Base-by-base conservation (phyloP, 2,113 vertebrate genomes). In the Rhagologus leucostigma region DNA sequence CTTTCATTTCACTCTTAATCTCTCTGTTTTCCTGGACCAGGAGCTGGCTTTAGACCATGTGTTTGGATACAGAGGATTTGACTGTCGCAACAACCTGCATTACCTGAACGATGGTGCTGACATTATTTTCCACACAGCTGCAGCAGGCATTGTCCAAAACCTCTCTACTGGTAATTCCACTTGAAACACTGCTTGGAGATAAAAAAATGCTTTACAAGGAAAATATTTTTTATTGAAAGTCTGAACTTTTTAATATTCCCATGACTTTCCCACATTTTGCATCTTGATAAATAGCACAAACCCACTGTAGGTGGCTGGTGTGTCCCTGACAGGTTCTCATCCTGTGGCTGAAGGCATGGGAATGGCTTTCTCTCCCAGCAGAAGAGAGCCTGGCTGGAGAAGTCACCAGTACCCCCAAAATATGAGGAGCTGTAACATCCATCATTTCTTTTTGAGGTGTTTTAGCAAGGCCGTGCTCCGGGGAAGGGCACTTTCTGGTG, bases 41-140 rank as follows among this genome's bases (percentile, higher is more conserved):
- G 99, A 99, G 85, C 98, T 99, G 96, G 98, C 98, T 68, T 91
- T 99, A 89, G 99, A 99, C 39, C 99, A 99, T 3, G 99, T 99
- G 30, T 99, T 99, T 85, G 99, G 99, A 32, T 99, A 99, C 98
- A 93, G 99, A 97, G 99, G 99, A 41, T 99, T 99, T 32, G 99
- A 99, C 96, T 99, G 99, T 86, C 99, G 99, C 49, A 99, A 99
- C 97, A 99, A 99, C 98, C 98, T 99, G 76, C 99, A 99, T 93
- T 99, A 99, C 98, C 99, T 99, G 94, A 99, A 99, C 1, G 99
- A 99, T 3, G 99, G 99, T 2, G 93, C 98, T 1, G 99, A 99
- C 96, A 99, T 99, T 82, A 97, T 99, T 97, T 99, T 99, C 96
- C 99, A 99, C 96, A 99, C 99, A 0, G 99, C 99, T 0, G 99